Evolutionary conservation across 2,797 vertebrate species (phyloP), one percentile per base, ranked within the genome.

Genomic region (Chiloscyllium punctatum): DNA sequence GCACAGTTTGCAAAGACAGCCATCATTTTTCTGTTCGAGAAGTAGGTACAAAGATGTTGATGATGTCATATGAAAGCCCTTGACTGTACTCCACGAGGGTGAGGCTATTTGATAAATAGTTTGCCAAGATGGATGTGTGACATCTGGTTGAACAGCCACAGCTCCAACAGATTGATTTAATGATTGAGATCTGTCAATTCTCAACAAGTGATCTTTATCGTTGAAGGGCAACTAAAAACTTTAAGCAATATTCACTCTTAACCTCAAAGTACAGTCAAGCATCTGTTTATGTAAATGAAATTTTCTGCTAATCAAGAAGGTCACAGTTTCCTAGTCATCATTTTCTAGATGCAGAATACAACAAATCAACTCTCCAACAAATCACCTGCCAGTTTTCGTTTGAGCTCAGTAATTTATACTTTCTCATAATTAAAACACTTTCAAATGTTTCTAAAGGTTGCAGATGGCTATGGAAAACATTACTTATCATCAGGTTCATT

Each of bases 291-390:
- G 57, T 42, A 96, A 96, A 96, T 96, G 69, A 96, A 77, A 79
- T 96, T 96, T 96, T 96, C 96, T 97, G 96, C 97, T 97, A 97
- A 97, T 97, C 96, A 97, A 96, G 95, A 96, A 97, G 97, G 97
- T 97, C 96, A 97, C 25, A 96, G 97, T 97, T 97, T 96, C 96
- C 96, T 97, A 95, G 96, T 96, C 96, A 97, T 97, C 96, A 97
- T 96, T 96, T 97, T 97, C 96, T 96, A 96, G 97, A 96, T 96
- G 96, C 95, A 96, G 95, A 97, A 97, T 97, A 97, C 97, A 97
- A 97, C 97, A 97, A 97, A 97, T 97, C 96, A 97, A 97, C 97
- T 96, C 95, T 96, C 95, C 69, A 16, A 97, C 97, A 97, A 97
- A 98, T 97, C 97, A 96, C 96, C 96, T 96, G 96, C 96, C 97